These are phyloP conservation scores for Phymatocera aterrima DNA, from an alignment of 2,888 invertebrate genomes.

Conservation along the genomic window DNA sequence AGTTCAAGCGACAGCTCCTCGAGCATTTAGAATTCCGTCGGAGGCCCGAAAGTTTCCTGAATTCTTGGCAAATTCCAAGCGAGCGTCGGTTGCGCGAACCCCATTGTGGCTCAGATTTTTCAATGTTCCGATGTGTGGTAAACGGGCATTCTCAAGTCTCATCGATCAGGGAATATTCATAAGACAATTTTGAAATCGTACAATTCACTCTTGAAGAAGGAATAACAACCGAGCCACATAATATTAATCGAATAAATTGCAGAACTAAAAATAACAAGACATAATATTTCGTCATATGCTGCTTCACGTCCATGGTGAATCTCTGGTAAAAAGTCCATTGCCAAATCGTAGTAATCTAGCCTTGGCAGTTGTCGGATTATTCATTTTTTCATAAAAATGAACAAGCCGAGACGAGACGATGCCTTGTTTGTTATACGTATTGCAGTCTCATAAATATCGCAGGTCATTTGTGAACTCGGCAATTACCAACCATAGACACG, in stretches of 20 bases:
- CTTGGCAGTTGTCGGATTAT: not conserved
- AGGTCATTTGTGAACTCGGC: not conserved
- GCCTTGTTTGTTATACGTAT: not conserved
- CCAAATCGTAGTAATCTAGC: not conserved
- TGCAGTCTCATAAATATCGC: not conserved
- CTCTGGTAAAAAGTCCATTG: not conserved
- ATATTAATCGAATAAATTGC: not conserved
- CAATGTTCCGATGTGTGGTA: not conserved
- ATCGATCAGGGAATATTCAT: not conserved
- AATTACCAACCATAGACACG: too few species aligned
- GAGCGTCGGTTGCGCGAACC: constrained; percentile 25
- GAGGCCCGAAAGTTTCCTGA: constrained; percentile 3
- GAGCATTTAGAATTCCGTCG: constrained; percentile 20
- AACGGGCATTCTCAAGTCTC: not conserved
- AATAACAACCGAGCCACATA: not conserved
- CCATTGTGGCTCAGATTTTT: not conserved
- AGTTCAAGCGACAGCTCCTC: not conserved
- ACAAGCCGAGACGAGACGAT: not conserved
- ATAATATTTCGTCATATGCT: not conserved
- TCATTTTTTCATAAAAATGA: not conserved
- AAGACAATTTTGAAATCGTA: not conserved
- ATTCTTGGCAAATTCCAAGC: constrained; percentile 38
- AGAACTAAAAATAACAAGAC: not conserved
- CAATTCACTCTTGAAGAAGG: not conserved
- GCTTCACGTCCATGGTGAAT: not conserved